Percentiles rank a stretch among this genome's conserved stretches.
These are phyloP conservation scores for Geodia barretti DNA, from an alignment of 37 sponge, comb jelly and placozoan species.

Conservation along the genomic window DNA sequence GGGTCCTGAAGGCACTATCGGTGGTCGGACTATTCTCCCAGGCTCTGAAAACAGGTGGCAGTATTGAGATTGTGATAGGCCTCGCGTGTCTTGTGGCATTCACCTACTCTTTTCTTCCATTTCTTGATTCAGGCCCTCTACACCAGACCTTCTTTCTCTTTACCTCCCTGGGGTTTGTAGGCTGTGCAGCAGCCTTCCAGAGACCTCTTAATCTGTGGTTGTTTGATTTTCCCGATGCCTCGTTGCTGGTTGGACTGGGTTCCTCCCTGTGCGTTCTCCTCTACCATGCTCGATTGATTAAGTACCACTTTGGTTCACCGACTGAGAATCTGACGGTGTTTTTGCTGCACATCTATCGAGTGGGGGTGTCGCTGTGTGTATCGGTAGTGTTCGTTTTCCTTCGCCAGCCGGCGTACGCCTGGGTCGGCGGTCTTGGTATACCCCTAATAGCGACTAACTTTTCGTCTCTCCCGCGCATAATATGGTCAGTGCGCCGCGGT, in stretches of 20 bases:
- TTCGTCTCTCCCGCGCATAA: background rate
- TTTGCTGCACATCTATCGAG: conserved; percentile 1
- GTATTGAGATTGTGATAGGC: conserved; percentile 28
- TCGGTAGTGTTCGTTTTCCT: conserved; percentile 19
- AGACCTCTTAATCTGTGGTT: conserved; percentile 36
- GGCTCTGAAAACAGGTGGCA: conserved; percentile 12
- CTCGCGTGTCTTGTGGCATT: conserved; percentile 14
- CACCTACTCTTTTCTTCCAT: conserved; percentile 11
- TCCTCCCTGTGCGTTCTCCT: conserved; percentile 15
- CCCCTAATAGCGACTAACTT: conserved; percentile 17
- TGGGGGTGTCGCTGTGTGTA: background rate
- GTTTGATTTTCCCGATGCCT: conserved; percentile 1
- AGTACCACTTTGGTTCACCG: background rate
- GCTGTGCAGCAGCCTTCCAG: background rate
- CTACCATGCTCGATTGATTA: conserved; percentile 6
- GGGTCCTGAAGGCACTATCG: conserved; percentile 39
- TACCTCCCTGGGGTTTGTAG: conserved; percentile 36
- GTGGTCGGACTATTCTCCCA: conserved; percentile 37
- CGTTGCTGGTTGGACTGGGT: conserved; percentile 2
- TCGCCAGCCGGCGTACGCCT: conserved; percentile 21
- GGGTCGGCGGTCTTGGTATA: conserved; percentile 36
- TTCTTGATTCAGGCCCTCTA: conserved; percentile 8
- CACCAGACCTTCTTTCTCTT: conserved; percentile 15
- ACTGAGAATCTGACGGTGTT: background rate
- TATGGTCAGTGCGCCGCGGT: no score